Conservation (phyloP, 1,140 invertebrate genomes). For the Saccostrea echinata region DNA sequence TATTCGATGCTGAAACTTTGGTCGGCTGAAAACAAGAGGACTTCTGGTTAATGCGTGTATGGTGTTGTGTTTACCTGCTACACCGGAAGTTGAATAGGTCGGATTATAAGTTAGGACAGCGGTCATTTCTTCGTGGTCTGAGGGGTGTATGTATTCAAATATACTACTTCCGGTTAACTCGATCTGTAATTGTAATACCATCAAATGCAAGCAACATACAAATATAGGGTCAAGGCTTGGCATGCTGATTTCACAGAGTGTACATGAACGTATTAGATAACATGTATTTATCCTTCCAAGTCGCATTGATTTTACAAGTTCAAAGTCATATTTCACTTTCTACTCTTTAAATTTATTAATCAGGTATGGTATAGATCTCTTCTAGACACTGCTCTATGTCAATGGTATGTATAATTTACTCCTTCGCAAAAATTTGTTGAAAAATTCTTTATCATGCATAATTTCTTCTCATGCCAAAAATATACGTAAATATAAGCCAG, state of each 20-base stretch:
- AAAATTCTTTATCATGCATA: too few relatives aligned
- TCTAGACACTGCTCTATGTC: too few relatives aligned
- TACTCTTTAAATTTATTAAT: too few relatives aligned
- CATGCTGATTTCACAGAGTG: not conserved
- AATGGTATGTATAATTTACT: too few relatives aligned
- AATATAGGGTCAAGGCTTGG: not conserved
- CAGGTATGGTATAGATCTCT: too few relatives aligned
- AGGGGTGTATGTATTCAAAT: conserved; percentile 97
- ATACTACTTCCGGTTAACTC: conserved; percentile 98
- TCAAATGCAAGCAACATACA: not conserved
- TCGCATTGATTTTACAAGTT: too few relatives aligned
- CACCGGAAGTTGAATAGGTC: conserved; percentile 16
- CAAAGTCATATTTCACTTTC: too few relatives aligned
- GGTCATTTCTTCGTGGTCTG: conserved; percentile 97
- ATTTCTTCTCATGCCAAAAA: too few relatives aligned
- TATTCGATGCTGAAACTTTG: not conserved
- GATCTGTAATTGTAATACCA: conserved; percentile 84
- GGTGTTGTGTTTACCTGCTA: conserved; percentile 4
- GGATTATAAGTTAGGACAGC: conserved; percentile 82
- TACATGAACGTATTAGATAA: not conserved
- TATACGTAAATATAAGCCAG: too few relatives aligned
- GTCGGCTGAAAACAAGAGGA: not conserved
- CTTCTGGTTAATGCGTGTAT: not conserved
- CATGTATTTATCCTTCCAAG: too few relatives aligned
- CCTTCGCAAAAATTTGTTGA: too few relatives aligned